Evolutionary conservation across 2,888 invertebrate genomes (phyloP), one percentile per base, ranked within the genome.

Genomic region (Lycophotia porphyrea): DNA sequence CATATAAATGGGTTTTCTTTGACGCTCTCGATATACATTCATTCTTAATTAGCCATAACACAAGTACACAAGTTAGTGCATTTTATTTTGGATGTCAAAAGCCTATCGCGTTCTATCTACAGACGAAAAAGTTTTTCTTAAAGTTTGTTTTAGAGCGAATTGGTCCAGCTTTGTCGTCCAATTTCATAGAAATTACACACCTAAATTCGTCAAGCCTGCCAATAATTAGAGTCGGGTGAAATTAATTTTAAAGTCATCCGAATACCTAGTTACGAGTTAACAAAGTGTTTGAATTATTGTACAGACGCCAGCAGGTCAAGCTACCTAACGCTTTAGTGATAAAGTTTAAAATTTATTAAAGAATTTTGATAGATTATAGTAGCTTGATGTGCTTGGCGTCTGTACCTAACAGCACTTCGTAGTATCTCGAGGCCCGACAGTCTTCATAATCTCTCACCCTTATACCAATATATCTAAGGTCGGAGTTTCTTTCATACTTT

Each of bases 161-260:
- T 70, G n/a, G 9, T n/a, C 18, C 11, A 31, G 9, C 11, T 24
- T 18, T 68, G 31, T 52, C 39, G 18, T 42, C 8, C 5, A 71
- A 71, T 70, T 72, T 52, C 31, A 42, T 71, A 34, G 31, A 71
- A 27, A 72, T 42, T 21, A 34, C 31, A 34, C 31, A 69, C 70
- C 49, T 5, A 5, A 52, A n/a, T 71, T 71, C 36, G 31, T 69
- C 70, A 71, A 69, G 13, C 24, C 49, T 24, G 47, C 31, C 24
- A 44, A 34, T 47, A 47, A 71, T 66, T 66, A 36, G 21, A 36
- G 61, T 58, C 27, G 24, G 31, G 3, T 27, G 24, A 31, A 71
- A 71, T 39, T 67, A 0, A 27, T 68, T 39, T 2, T 24, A 49
- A 66, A 36, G 24, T 63, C 18, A 42, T n/a, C 42, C 42, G 63